Percentiles rank a stretch among this genome's conserved stretches.
These are phyloP conservation scores for Meta bourneti DNA, from an alignment of 2,888 invertebrate species.

Conservation along the genomic window DNA sequence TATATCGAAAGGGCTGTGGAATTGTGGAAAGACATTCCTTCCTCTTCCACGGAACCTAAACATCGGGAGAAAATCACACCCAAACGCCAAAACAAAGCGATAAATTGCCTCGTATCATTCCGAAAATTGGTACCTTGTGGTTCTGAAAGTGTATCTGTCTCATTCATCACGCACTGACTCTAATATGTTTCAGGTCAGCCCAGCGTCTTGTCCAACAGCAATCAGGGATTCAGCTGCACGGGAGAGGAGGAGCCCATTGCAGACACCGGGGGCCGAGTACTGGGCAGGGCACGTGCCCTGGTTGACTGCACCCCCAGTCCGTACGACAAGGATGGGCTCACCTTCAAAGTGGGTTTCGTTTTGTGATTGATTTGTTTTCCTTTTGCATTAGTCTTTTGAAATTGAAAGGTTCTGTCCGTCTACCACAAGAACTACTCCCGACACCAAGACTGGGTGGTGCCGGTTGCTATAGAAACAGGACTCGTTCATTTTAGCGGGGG, in stretches of 20 bases:
- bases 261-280: constrained; percentile 77
- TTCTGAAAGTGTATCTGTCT: not conserved
- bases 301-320: constrained; percentile 93
- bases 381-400: not conserved
- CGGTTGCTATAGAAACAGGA: too few species aligned
- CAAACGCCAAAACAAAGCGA: too few species aligned
- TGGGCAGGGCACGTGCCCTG: constrained; percentile 88
- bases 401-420: too few species aligned
- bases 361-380: constrained; percentile 7
- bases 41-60: too few species aligned
- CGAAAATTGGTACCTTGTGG: not conserved
- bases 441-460: too few species aligned
- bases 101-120: not conserved
- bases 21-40: too few species aligned
- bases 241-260: constrained; percentile 54
- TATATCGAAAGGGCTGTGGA: too few species aligned
- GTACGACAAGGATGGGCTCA: constrained; percentile 93
- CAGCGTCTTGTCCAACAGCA: constrained; percentile 55
- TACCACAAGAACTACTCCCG: too few species aligned
- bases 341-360: constrained; percentile 88
- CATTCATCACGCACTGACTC: constrained; percentile 4
- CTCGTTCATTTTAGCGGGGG: too few species aligned
- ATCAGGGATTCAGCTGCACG: constrained; percentile 60
- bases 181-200: constrained; percentile 50
- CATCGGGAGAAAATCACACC: too few species aligned